These are phyloP conservation scores for Cnemophilus loriae DNA, from an alignment of 2,113 vertebrate species.

Conservation along the genomic window DNA sequence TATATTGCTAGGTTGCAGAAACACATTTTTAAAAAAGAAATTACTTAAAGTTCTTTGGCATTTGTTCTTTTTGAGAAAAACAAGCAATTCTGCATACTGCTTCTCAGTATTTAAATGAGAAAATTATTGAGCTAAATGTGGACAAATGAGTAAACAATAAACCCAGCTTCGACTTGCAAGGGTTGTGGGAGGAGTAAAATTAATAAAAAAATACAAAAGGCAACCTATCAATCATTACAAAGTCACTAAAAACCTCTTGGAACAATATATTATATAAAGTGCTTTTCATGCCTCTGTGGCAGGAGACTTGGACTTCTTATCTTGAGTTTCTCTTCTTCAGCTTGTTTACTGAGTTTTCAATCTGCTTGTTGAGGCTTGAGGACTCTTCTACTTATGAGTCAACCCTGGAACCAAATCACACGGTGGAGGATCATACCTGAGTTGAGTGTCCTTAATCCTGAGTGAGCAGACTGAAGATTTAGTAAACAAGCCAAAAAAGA, in stretches of 20 bases:
- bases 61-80: slow-evolving; percentile 18
- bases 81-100: not conserved
- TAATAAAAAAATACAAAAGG: not conserved
- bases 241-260: not conserved
- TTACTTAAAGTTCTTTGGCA: not conserved
- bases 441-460: slow-evolving; percentile 19
- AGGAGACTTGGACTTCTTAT: not conserved
- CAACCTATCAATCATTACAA: not conserved
- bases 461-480: not conserved
- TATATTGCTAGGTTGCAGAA: slow-evolving; percentile 27
- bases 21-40: slow-evolving; percentile 27
- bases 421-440: not conserved
- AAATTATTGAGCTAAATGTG: not conserved
- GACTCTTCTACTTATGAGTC: not conserved
- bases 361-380: slow-evolving; percentile 31
- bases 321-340: not conserved
- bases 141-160: not conserved
- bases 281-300: not conserved
- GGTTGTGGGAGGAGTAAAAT: not conserved
- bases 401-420: not conserved
- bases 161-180: not conserved
- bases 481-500: not conserved
- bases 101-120: not conserved
- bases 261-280: not conserved
- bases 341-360: slow-evolving; percentile 33